Evolutionary conservation across 1,140 invertebrate genomes (phyloP).

Genomic region (Laupala kohalensis): DNA sequence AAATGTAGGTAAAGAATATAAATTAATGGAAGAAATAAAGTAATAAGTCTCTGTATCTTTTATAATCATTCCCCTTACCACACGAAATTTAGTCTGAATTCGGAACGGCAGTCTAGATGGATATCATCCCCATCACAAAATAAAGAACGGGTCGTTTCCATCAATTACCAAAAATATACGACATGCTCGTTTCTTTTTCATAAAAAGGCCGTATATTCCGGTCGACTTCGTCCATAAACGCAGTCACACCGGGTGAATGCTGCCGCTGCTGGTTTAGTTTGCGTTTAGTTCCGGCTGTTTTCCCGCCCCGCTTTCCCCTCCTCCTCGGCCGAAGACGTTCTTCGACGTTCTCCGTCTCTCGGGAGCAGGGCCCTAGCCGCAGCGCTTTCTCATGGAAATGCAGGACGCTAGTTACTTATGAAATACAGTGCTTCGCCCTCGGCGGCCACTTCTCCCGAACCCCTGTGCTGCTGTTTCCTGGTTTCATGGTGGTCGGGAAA

Average conservation of each 20-base stretch:
- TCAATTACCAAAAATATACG: too few relatives aligned
- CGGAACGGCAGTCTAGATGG: too few relatives aligned
- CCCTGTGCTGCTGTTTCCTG: too few relatives aligned
- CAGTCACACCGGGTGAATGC: background rate
- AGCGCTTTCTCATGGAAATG: background rate
- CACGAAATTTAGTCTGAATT: too few relatives aligned
- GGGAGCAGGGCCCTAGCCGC: background rate
- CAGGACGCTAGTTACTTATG: background rate
- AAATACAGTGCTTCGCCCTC: background rate
- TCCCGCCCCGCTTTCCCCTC: background rate
- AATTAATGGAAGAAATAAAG: too few relatives aligned
- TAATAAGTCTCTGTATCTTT: too few relatives aligned
- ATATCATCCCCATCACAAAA: too few relatives aligned
- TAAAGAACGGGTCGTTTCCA: too few relatives aligned
- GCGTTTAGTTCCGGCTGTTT: background rate
- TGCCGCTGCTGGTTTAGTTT: background rate
- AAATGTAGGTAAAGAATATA: too few relatives aligned
- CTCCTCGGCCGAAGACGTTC: background rate
- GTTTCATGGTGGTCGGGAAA: too few relatives aligned
- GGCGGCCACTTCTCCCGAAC: background rate
- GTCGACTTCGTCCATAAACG: background rate
- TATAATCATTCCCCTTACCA: too few relatives aligned
- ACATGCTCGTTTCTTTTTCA: too few relatives aligned
- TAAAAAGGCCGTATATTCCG: background rate
- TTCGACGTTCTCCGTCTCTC: background rate